Percentiles rank a stretch among this genome's conserved stretches.
phyloP scores from a whole-genome alignment of 2,888 invertebrate genomes.

The Drosophila trichaetosa region DNA sequence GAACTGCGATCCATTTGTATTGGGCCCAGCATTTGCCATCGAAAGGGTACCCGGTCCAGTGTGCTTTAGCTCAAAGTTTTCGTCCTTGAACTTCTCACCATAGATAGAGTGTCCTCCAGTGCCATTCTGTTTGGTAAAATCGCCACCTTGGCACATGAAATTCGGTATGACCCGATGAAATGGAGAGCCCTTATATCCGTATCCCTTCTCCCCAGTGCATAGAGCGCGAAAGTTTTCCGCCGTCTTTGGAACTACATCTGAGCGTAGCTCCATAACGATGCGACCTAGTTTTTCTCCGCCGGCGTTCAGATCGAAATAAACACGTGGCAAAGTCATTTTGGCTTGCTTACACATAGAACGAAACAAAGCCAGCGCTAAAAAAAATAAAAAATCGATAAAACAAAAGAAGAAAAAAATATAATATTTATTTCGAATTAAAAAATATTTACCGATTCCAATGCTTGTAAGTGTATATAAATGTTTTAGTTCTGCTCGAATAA shows the following conservation, averaged over 20 bases:
- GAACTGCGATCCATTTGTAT: conserved; percentile 98
- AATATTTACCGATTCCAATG: conserved; percentile 27
- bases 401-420: neutral
- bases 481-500: conserved; percentile 17
- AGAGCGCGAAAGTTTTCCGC: conserved; percentile 98
- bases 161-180: conserved; percentile 98
- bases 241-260: conserved; percentile 96
- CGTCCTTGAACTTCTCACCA: conserved; percentile 96
- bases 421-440: neutral
- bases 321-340: conserved; percentile 53
- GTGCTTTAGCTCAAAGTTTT: conserved; percentile 97
- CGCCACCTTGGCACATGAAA: conserved; percentile 98
- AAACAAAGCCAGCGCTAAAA: conserved; percentile 38
- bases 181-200: conserved; percentile 95
- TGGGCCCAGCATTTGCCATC: conserved; percentile 98
- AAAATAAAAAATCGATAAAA: neutral
- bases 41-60: conserved; percentile 95
- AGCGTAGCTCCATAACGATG: conserved; percentile 88
- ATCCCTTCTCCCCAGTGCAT: conserved; percentile 97
- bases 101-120: conserved; percentile 98
- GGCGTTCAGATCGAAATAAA: conserved; percentile 55
- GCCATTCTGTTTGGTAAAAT: conserved; percentile 97
- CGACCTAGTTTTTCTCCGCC: conserved; percentile 48
- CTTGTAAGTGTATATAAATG: neutral
- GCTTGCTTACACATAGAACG: conserved; percentile 13